These are phyloP conservation scores for Rhynchopsitta pachyrhyncha DNA, from an alignment of 2,113 vertebrate species.

Conservation along the genomic window DNA sequence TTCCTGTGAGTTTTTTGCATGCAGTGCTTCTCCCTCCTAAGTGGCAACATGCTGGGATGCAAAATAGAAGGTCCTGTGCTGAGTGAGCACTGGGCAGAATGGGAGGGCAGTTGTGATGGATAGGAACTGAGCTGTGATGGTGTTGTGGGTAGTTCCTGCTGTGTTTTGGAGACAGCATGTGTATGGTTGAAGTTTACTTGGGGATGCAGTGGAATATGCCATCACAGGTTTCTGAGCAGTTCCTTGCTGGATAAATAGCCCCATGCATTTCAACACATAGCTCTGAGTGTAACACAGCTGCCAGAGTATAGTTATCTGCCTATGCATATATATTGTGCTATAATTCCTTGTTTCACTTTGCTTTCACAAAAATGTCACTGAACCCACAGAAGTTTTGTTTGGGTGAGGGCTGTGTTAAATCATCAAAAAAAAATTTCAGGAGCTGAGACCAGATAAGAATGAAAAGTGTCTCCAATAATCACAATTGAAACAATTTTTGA, in stretches of 20 bases:
- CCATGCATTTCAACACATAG: background rate
- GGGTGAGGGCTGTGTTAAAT: background rate
- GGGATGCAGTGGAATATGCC: background rate
- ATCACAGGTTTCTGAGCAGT: background rate
- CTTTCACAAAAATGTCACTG: background rate
- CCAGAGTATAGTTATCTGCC: background rate
- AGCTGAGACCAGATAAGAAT: background rate
- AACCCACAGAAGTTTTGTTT: background rate
- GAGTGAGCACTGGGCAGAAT: background rate
- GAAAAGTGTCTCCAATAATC: background rate
- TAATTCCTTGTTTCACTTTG: background rate
- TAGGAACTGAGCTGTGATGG: background rate
- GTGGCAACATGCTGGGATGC: background rate
- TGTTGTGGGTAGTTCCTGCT: background rate
- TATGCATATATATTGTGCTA: background rate
- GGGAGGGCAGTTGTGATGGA: background rate
- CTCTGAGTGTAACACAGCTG: background rate
- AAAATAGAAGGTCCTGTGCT: background rate
- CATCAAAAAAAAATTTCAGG: background rate
- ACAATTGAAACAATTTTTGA: background rate
- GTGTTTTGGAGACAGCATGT: background rate
- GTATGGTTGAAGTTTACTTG: background rate
- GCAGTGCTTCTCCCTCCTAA: background rate
- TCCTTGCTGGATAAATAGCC: background rate
- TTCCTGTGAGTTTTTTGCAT: background rate